Evolutionary conservation across 2,888 invertebrate species (phyloP).

Genomic region (Buathra laborator): DNA sequence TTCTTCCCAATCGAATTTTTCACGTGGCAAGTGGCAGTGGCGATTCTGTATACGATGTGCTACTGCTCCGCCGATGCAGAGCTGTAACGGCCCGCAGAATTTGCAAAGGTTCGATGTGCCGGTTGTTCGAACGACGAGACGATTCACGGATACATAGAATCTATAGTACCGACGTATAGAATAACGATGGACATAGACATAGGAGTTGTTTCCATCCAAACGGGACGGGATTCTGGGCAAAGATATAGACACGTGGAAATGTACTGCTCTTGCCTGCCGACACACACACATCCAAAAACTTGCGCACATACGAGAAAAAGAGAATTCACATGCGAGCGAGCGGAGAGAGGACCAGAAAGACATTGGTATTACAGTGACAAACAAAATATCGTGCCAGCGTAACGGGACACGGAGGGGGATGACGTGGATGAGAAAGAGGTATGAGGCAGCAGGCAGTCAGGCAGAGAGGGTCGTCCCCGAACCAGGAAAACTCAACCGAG

Average conservation of each 20-base stretch:
- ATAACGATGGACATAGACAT: slow-evolving; percentile 37
- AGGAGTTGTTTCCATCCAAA: slow-evolving; percentile 45
- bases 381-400: slow-evolving; percentile 82
- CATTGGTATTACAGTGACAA: slow-evolving; percentile 80
- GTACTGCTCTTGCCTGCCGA: slow-evolving; percentile 58
- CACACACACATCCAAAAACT: not conserved
- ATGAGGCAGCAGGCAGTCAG: slow-evolving; percentile 59
- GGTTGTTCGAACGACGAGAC: slow-evolving; percentile 54
- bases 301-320: slow-evolving; percentile 42
- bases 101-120: slow-evolving; percentile 53
- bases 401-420: slow-evolving; percentile 72
- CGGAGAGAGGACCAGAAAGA: slow-evolving; percentile 57
- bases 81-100: slow-evolving; percentile 17
- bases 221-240: slow-evolving; percentile 55
- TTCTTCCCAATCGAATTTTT: slow-evolving; percentile 51
- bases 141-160: slow-evolving; percentile 56
- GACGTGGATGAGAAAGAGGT: slow-evolving; percentile 63
- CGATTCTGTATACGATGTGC: slow-evolving; percentile 7
- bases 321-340: slow-evolving; percentile 34
- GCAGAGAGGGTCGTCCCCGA: slow-evolving; percentile 73
- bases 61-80: slow-evolving; percentile 22
- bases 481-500: slow-evolving; percentile 82
- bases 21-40: slow-evolving; percentile 25
- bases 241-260: slow-evolving; percentile 60
- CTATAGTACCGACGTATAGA: slow-evolving; percentile 28